Evolutionary conservation across 1,140 invertebrate genomes (phyloP).

Genomic region (Argopecten irradians): DNA sequence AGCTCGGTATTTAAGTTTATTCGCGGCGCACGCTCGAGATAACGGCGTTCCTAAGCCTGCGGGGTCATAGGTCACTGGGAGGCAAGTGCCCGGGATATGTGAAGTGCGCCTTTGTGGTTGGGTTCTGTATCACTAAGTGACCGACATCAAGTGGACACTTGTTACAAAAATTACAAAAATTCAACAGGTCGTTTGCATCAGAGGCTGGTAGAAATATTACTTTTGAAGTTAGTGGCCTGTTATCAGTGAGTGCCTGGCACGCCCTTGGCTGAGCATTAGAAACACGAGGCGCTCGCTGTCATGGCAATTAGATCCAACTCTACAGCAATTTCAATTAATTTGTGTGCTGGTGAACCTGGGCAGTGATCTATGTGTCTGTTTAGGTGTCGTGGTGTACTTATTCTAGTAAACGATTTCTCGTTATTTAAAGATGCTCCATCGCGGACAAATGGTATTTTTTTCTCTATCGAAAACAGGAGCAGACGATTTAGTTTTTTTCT

Average conservation of each 20-base stretch:
- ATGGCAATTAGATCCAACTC: neutral
- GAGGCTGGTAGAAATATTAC: neutral
- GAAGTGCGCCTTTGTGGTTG: slow-evolving; percentile 14
- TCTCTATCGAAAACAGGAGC: too few relatives aligned
- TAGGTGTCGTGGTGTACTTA: too few relatives aligned
- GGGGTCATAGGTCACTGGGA: neutral
- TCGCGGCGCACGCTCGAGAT: neutral
- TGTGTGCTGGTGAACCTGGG: neutral
- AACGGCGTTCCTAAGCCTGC: neutral
- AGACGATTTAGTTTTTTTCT: too few relatives aligned
- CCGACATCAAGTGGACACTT: neutral
- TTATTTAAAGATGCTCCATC: too few relatives aligned
- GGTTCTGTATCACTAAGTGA: slow-evolving; percentile 16
- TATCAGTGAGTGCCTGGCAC: neutral
- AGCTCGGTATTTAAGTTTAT: neutral
- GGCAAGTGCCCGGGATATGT: slow-evolving; percentile 4
- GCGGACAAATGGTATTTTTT: too few relatives aligned
- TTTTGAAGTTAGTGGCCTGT: neutral
- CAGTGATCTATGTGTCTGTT: too few relatives aligned
- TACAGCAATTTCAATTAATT: neutral
- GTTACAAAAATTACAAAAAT: slow-evolving; percentile 19
- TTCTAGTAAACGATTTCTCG: too few relatives aligned
- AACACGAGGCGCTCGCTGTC: neutral
- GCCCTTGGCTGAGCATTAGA: neutral
- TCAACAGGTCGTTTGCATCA: slow-evolving; percentile 1